phyloP scores from a whole-genome alignment of 1,140 invertebrate genomes.

The Brachionus koreanus region DNA sequence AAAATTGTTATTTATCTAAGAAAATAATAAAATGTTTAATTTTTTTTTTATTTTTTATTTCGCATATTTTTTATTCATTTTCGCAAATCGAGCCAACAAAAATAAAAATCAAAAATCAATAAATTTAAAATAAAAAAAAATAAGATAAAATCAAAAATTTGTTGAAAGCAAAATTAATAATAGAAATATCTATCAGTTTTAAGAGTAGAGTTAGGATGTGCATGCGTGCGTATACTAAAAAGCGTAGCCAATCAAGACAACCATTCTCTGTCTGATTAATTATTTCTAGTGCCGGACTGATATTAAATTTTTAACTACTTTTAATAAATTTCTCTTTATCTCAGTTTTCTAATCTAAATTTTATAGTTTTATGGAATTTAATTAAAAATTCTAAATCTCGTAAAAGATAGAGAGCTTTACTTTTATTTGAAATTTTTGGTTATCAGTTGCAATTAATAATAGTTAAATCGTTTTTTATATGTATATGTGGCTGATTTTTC shows the following conservation, averaged over 20 bases:
- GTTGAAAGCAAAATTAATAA: slow-evolving; percentile 14
- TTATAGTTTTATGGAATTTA: slow-evolving; percentile 40
- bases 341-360: slow-evolving; percentile 27
- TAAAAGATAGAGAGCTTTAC: slow-evolving; percentile 1
- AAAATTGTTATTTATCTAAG: slow-evolving; percentile 21
- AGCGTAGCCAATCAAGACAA: background rate
- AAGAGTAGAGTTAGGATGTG: background rate
- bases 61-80: slow-evolving; percentile 24
- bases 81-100: background rate
- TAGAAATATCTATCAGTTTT: background rate
- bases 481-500: background rate
- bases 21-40: slow-evolving; percentile 38
- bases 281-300: slow-evolving; percentile 13
- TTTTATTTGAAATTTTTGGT: slow-evolving; percentile 37
- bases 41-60: slow-evolving; percentile 15
- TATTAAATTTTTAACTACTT: slow-evolving; percentile 35
- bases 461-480: background rate
- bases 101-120: slow-evolving; percentile 37
- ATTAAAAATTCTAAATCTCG: slow-evolving; percentile 13
- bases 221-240: background rate
- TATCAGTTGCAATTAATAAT: slow-evolving; percentile 42
- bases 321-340: slow-evolving; percentile 30
- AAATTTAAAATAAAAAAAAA: slow-evolving; percentile 25
- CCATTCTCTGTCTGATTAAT: background rate
- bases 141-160: slow-evolving; percentile 28